These are phyloP conservation scores for Nephrotoma guestfalica DNA, from an alignment of 2,888 invertebrate species.

Conservation along the genomic window DNA sequence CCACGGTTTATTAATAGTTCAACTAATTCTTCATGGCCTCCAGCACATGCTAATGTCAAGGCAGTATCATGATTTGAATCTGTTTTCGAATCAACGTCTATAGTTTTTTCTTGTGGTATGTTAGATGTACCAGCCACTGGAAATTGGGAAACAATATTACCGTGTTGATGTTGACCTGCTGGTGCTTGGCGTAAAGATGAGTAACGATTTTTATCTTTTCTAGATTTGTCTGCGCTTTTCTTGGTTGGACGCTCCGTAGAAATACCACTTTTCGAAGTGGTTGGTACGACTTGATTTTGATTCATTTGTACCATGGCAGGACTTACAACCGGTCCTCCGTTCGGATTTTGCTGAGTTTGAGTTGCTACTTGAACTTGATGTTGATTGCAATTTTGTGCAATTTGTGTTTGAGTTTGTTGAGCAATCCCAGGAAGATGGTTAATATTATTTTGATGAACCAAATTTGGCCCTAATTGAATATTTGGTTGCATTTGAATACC, in stretches of 20 bases:
- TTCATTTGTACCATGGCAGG: background rate
- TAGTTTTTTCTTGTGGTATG: constrained; percentile 49
- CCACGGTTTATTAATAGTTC: constrained; percentile 81
- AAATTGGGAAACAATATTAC: constrained; percentile 18
- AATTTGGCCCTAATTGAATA: constrained; percentile 7
- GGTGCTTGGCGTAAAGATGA: constrained; percentile 29
- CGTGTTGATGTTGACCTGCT: constrained; percentile 27
- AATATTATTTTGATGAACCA: constrained; percentile 21
- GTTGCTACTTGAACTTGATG: constrained; percentile 46
- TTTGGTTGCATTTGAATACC: constrained; percentile 7
- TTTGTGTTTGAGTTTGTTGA: constrained; percentile 4
- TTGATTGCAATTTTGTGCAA: constrained; percentile 7
- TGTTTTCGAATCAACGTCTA: constrained; percentile 95
- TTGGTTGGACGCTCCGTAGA: background rate
- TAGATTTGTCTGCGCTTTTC: constrained; percentile 26
- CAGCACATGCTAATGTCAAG: constrained; percentile 90
- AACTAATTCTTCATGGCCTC: constrained; percentile 92
- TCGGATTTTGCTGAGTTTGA: constrained; percentile 34
- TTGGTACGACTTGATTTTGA: constrained; percentile 3
- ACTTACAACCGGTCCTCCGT: background rate
- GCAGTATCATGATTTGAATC: constrained; percentile 99
- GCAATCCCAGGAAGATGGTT: background rate
- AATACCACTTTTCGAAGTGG: background rate
- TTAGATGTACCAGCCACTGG: constrained; percentile 25
- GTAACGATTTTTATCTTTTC: constrained; percentile 30